phyloP scores from a whole-genome alignment of 2,797 vertebrate genomes.

The Anisognathus igniventris region DNA sequence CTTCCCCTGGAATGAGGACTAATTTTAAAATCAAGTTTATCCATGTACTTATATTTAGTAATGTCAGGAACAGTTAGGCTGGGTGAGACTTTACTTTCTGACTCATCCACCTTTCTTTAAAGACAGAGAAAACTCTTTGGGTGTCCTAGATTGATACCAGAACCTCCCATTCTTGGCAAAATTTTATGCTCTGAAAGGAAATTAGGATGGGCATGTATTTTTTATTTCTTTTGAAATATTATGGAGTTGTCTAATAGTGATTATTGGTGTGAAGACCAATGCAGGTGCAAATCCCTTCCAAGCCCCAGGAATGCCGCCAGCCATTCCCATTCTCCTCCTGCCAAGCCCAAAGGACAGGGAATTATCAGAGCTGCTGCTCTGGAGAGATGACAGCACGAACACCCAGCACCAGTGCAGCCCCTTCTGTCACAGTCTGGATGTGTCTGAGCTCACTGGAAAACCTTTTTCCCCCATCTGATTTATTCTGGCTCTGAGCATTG shows the following conservation, averaged over 20 bases:
- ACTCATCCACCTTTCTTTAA: not conserved
- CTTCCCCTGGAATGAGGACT: not conserved
- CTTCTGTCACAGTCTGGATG: not conserved
- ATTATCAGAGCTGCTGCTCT: not conserved
- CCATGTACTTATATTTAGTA: not conserved
- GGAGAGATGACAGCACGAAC: not conserved
- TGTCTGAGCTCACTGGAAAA: not conserved
- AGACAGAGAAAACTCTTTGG: not conserved
- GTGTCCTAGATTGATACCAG: not conserved
- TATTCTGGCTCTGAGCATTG: not conserved
- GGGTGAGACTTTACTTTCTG: not conserved
- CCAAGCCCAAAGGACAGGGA: not conserved
- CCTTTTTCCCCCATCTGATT: not conserved
- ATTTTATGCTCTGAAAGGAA: not conserved
- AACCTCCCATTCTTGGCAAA: not conserved
- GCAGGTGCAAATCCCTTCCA: not conserved
- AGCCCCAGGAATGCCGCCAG: not conserved
- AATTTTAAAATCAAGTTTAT: not conserved
- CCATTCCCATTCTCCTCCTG: not conserved
- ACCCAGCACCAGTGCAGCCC: not conserved
- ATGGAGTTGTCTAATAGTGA: rapidly evolving
- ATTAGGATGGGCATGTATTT: rapidly evolving
- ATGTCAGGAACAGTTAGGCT: not conserved
- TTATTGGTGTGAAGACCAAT: not conserved
- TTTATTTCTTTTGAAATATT: not conserved